Percentiles rank a stretch among this genome's conserved stretches.
phyloP scores from a whole-genome alignment of 1,140 invertebrate genomes.

The Drosophila gunungcola region DNA sequence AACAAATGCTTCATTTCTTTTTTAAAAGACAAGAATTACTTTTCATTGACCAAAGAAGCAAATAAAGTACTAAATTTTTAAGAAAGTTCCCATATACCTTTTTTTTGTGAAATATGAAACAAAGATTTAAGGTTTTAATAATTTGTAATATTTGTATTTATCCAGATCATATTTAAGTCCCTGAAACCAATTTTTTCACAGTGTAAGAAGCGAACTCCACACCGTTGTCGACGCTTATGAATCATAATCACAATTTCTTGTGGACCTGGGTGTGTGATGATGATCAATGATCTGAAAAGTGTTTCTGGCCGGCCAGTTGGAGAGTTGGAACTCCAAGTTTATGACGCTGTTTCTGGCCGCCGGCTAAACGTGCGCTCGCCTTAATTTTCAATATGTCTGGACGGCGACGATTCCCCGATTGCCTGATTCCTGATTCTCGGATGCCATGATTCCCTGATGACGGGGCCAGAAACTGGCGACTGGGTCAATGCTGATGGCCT shows the following conservation, averaged over 20 bases:
- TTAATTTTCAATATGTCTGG: constrained; percentile 83
- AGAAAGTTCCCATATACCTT: too few relatives aligned
- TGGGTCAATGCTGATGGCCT: constrained; percentile 80
- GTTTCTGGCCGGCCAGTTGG: constrained; percentile 57
- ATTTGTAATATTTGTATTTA: too few relatives aligned
- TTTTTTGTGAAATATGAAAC: too few relatives aligned
- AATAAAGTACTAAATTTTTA: too few relatives aligned
- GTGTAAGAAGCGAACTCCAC: constrained; percentile 15
- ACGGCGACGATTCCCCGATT: constrained; percentile 41
- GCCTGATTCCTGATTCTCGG: constrained; percentile 11
- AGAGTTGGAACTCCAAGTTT: constrained; percentile 46
- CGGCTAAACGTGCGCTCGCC: constrained; percentile 77
- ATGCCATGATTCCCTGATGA: constrained; percentile 28
- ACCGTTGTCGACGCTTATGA: constrained; percentile 67
- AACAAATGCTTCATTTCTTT: too few relatives aligned
- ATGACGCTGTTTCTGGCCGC: constrained; percentile 61
- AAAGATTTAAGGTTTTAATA: too few relatives aligned
- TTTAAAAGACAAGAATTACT: too few relatives aligned
- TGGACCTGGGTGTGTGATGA: constrained; percentile 60
- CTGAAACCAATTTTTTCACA: neutral
- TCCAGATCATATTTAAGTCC: too few relatives aligned
- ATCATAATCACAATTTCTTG: constrained; percentile 79
- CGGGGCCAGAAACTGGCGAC: constrained; percentile 51
- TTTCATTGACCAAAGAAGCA: too few relatives aligned
- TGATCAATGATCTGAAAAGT: constrained; percentile 82